These are phyloP conservation scores for Psylliodes chrysocephalus DNA, from an alignment of 2,888 invertebrate genomes.

Conservation along the genomic window DNA sequence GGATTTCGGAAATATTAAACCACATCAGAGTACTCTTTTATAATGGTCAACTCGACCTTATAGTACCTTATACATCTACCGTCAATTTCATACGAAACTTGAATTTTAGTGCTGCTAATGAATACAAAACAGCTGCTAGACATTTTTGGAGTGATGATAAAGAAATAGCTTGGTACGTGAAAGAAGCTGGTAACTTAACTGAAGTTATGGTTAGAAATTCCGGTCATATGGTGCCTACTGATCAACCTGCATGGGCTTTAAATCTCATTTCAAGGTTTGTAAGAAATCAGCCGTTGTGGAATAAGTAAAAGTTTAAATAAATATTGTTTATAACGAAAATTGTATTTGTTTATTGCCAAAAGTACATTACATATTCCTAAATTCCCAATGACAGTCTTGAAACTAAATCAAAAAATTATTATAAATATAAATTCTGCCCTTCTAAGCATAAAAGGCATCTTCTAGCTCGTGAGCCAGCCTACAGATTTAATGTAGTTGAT, in stretches of 20 bases:
- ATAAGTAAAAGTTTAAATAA: too few species aligned
- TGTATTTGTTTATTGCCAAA: too few species aligned
- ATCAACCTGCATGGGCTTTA: slow-evolving; percentile 79
- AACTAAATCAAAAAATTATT: too few species aligned
- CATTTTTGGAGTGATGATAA: slow-evolving; percentile 74
- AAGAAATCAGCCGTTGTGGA: slow-evolving; percentile 40
- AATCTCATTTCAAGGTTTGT: slow-evolving; percentile 69
- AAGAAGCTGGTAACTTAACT: slow-evolving; percentile 73
- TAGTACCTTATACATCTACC: slow-evolving; percentile 85
- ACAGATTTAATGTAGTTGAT: too few species aligned
- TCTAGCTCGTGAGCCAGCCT: too few species aligned
- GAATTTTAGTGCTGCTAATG: slow-evolving; percentile 71
- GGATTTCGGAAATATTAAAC: slow-evolving; percentile 69
- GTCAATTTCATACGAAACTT: slow-evolving; percentile 77
- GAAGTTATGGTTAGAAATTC: slow-evolving; percentile 80
- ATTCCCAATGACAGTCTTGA: too few species aligned
- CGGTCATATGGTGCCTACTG: slow-evolving; percentile 82
- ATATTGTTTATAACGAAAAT: too few species aligned
- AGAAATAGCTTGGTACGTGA: slow-evolving; percentile 78
- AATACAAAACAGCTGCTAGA: slow-evolving; percentile 72
- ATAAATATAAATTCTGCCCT: too few species aligned
- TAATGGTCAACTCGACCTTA: slow-evolving; percentile 85
- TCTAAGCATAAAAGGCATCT: too few species aligned
- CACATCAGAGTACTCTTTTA: slow-evolving; percentile 80
- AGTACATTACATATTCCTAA: too few species aligned